Evolutionary conservation across 1,140 invertebrate genomes (phyloP), one percentile per base, ranked within the genome.

Genomic region (Drosophila grimshawi): DNA sequence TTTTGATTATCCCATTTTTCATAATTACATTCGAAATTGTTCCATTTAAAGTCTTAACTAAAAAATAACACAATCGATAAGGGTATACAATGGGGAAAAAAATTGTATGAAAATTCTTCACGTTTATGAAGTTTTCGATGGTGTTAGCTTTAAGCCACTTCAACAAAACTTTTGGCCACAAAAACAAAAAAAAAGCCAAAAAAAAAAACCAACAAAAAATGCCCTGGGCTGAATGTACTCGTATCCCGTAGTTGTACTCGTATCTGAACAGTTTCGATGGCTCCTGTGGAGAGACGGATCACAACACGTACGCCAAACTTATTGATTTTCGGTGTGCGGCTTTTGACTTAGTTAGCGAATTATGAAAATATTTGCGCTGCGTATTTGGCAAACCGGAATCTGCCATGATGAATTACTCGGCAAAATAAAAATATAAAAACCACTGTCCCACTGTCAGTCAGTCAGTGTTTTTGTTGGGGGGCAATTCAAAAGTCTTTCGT

Each of bases 291-390:
- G 64, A 64, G 64, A 52, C 77, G 64, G 61, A 78, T 66, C 85
- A 63, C 66, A 81, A 78, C 85, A 89, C 85, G 85, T 88, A 80
- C 86, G 77, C 69, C 80, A 78, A 89, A 85, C 77, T 85, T 89
- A 88, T 88, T 89, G 85, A 89, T 88, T 88, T 89, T 83, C 19
- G 35, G 49, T 57, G 49, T 43, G 80, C 63, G 69, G 80, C 80
- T 83, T 80, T 74, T 83, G 85, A 86, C 76, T 80, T 88, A 85
- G 85, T 88, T 88, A 85, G 73, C 80, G 77, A 88, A 88, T 88
- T 88, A 88, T 88, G 85, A 89, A 88, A 88, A 88, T 88, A 88
- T 88, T 88, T 88, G 73, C 85, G 59, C 61, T 80, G 73, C 59
- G 83, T 63, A 64, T 49, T 75, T 75, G 59, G 52, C 68, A 79